Conservation (phyloP, 2,888 invertebrate species). For the Ganaspis brasiliensis region DNA sequence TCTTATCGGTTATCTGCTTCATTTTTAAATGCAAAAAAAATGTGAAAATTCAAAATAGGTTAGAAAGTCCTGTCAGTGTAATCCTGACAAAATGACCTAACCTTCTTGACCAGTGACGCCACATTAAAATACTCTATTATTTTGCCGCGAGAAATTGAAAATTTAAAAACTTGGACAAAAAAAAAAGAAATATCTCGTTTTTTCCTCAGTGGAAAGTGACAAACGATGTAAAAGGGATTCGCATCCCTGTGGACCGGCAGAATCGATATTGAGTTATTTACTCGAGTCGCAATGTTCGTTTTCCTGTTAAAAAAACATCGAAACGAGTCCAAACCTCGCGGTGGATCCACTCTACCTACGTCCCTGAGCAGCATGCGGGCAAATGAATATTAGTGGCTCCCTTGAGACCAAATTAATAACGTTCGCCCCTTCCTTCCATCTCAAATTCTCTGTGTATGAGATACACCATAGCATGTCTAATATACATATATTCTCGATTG, state of each 20-base stretch:
- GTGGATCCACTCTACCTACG: constrained; percentile 35
- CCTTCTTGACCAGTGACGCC: too few species aligned
- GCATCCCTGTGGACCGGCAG: constrained; percentile 65
- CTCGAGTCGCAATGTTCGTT: constrained; percentile 64
- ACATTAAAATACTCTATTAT: background rate
- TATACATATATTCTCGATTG: constrained; percentile 6
- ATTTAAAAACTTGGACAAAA: background rate
- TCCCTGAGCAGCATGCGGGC: constrained; percentile 54
- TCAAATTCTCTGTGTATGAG: background rate
- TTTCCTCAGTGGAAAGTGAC: constrained; percentile 46
- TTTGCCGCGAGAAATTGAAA: background rate
- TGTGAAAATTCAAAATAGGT: too few species aligned
- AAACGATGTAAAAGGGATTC: constrained; percentile 61
- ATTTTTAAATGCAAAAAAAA: too few species aligned
- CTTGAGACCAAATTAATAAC: constrained; percentile 78
- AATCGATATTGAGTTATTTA: constrained; percentile 78
- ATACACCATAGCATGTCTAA: background rate
- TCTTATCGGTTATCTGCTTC: too few species aligned
- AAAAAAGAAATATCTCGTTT: background rate
- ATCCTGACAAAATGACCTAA: too few species aligned
- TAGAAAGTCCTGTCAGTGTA: too few species aligned
- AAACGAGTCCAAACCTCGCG: constrained; percentile 46
- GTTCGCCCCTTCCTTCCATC: constrained; percentile 62
- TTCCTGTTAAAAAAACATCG: constrained; percentile 53
- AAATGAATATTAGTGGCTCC: constrained; percentile 79